These are phyloP conservation scores for Delichon dasypus DNA, from an alignment of 2,797 vertebrate species.

Conservation along the genomic window DNA sequence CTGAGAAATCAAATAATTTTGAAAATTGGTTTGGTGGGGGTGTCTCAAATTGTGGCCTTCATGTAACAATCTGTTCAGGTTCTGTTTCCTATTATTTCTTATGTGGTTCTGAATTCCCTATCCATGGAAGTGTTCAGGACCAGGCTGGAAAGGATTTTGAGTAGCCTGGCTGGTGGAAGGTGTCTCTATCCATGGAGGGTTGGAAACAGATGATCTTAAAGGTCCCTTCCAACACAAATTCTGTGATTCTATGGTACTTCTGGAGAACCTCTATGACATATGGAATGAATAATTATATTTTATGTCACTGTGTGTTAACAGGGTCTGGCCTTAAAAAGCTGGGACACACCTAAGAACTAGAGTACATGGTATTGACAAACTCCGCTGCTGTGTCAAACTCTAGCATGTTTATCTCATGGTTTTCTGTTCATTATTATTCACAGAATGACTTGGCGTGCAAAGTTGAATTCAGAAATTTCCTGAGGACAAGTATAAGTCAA, in stretches of 20 bases:
- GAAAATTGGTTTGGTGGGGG: not conserved
- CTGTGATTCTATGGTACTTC: not conserved
- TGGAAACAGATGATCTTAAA: not conserved
- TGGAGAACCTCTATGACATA: not conserved
- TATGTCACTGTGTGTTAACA: not conserved
- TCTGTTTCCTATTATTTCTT: not conserved
- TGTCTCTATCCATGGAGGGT: not conserved
- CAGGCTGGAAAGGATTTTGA: not conserved
- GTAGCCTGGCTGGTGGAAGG: not conserved
- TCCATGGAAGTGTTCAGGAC: not conserved
- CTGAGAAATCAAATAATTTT: not conserved
- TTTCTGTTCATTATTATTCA: not conserved
- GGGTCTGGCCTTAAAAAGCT: not conserved
- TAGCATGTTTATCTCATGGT: not conserved
- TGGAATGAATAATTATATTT: not conserved
- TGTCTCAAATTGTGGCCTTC: not conserved
- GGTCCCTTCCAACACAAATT: not conserved
- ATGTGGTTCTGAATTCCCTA: not conserved
- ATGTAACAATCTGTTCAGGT: not conserved
- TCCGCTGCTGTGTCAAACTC: not conserved
- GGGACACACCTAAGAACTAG: not conserved
- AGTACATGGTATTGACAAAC: not conserved
- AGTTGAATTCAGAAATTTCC: not conserved
- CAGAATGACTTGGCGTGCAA: not conserved
- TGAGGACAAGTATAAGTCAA: not conserved